Evolutionary conservation across 2,797 vertebrate genomes (phyloP).

Genomic region (Potorous gilbertii): DNA sequence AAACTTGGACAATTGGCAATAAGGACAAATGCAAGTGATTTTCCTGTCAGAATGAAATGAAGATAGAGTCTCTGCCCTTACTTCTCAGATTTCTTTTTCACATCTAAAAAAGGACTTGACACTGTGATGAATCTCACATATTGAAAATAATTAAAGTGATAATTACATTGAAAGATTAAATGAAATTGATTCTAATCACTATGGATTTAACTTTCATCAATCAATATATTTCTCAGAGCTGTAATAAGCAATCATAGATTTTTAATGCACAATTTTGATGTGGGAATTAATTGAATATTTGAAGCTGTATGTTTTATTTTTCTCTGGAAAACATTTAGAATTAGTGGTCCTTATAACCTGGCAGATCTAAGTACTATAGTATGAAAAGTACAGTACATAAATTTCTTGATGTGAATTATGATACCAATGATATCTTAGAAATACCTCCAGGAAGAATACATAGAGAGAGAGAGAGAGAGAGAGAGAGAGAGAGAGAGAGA

Average conservation of each 20-base stretch:
- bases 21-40: slow-evolving; percentile 2
- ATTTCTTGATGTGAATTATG: not conserved
- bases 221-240: not conserved
- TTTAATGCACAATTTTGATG: not conserved
- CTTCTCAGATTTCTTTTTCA: slow-evolving; percentile 29
- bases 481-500: not conserved
- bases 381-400: not conserved
- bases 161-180: not conserved
- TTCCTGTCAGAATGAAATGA: slow-evolving; percentile 9
- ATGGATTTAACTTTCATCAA: not conserved
- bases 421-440: not conserved
- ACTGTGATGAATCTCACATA: not conserved
- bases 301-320: not conserved
- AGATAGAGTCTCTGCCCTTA: not conserved
- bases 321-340: not conserved
- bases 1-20: not conserved
- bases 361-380: not conserved
- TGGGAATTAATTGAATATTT: not conserved
- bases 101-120: slow-evolving; percentile 13
- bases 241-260: not conserved
- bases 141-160: not conserved
- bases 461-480: not conserved
- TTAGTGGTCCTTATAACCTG: not conserved
- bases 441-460: not conserved
- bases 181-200: slow-evolving; percentile 19